phyloP scores from a whole-genome alignment of 1,140 invertebrate species.

The Nylanderia fulva region DNA sequence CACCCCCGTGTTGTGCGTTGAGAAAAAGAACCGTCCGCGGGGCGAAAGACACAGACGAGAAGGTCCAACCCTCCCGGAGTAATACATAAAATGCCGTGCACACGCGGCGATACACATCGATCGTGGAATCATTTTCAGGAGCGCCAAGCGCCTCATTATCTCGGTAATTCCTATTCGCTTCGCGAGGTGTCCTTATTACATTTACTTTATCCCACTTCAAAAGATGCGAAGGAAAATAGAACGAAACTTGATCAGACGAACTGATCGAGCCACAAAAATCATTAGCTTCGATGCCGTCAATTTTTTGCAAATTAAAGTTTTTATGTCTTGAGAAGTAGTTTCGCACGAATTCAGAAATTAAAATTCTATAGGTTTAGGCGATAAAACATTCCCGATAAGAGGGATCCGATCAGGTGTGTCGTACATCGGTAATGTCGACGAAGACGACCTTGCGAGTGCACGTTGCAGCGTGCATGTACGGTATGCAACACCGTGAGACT shows the following conservation, averaged over 20 bases:
- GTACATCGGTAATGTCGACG: constrained; percentile 49
- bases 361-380: neutral
- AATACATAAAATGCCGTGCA: constrained; percentile 80
- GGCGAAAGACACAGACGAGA: constrained; percentile 65
- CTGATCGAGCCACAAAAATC: neutral
- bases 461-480: constrained; percentile 64
- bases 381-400: neutral
- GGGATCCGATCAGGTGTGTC: neutral
- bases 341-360: neutral
- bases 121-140: constrained; percentile 70
- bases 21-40: constrained; percentile 50
- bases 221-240: neutral
- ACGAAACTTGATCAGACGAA: neutral
- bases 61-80: constrained; percentile 68
- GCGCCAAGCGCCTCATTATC: constrained; percentile 11
- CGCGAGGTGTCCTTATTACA: neutral
- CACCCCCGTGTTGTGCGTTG: constrained; percentile 75
- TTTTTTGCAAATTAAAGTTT: neutral
- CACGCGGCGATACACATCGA: constrained; percentile 58
- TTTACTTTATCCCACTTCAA: neutral
- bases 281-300: neutral
- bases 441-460: constrained; percentile 76
- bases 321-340: no score
- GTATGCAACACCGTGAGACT: constrained; percentile 38
- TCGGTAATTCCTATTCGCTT: neutral